phyloP scores from a whole-genome alignment of 2,797 vertebrate genomes.

The Peromyscus nudipes region DNA sequence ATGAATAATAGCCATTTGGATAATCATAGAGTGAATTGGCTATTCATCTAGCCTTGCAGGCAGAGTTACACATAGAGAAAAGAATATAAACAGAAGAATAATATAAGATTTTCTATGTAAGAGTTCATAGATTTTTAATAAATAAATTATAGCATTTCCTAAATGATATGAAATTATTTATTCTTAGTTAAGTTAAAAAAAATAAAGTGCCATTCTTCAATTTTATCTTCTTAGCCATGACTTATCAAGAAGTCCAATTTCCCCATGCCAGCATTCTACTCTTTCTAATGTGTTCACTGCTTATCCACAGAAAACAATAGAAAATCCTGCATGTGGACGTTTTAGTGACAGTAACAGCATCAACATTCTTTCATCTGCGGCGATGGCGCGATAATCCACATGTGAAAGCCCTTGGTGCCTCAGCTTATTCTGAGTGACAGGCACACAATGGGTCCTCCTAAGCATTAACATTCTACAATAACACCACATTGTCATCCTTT shows the following conservation, averaged over 20 bases:
- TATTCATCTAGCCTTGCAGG: not conserved
- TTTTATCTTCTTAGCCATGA: slow-evolving; percentile 57
- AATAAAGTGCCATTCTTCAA: not conserved
- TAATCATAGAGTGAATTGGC: not conserved
- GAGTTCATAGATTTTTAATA: not conserved
- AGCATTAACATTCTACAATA: slow-evolving; percentile 87
- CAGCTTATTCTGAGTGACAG: slow-evolving; percentile 92
- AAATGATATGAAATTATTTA: slow-evolving; percentile 43
- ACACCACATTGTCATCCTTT: slow-evolving; percentile 92
- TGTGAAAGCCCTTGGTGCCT: slow-evolving; percentile 92
- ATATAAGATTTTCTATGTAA: not conserved
- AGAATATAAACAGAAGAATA: not conserved
- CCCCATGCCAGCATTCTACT: slow-evolving; percentile 90
- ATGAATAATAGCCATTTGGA: not conserved
- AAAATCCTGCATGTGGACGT: slow-evolving; percentile 89
- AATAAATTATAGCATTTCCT: not conserved
- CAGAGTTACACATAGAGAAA: not conserved
- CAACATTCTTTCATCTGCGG: slow-evolving; percentile 92
- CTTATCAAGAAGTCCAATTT: slow-evolving; percentile 67
- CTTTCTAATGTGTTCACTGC: slow-evolving; percentile 88
- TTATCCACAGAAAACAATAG: slow-evolving; percentile 92
- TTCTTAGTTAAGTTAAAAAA: not conserved
- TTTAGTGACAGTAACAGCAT: slow-evolving; percentile 87
- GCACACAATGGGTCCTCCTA: slow-evolving; percentile 91
- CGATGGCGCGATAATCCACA: slow-evolving; percentile 93